Conservation (phyloP, 2,888 invertebrate genomes). For the Polietes domitor region DNA sequence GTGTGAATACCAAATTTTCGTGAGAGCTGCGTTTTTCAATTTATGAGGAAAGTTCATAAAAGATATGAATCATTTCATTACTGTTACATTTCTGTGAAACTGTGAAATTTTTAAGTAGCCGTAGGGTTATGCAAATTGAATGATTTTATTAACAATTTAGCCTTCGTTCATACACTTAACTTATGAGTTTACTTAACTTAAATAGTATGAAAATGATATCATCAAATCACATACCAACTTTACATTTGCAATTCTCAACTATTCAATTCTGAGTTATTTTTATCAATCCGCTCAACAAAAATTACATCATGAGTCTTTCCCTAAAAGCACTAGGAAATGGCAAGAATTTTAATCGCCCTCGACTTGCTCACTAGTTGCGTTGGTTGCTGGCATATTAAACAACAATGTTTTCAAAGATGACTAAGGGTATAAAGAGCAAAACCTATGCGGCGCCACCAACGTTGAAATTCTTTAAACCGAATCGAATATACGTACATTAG, state of each 20-base stretch:
- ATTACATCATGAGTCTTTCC: neutral
- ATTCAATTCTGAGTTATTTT: neutral
- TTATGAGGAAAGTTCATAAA: no score
- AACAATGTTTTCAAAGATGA: neutral
- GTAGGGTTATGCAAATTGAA: no score
- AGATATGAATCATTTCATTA: no score
- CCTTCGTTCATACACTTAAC: no score
- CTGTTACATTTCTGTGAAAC: no score
- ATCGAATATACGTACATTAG: neutral
- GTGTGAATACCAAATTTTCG: no score
- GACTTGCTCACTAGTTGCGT: neutral
- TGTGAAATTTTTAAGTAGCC: no score
- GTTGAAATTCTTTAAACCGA: conserved; percentile 2
- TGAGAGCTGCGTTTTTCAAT: no score
- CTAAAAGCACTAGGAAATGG: conserved; percentile 28
- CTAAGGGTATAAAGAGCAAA: neutral
- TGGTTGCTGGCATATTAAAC: neutral
- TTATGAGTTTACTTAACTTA: no score
- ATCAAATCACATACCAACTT: neutral
- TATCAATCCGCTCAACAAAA: neutral
- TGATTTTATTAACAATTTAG: no score
- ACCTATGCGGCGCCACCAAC: conserved; percentile 27
- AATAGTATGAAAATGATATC: neutral
- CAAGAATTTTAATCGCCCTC: conserved; percentile 36
- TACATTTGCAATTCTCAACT: no score